Evolutionary conservation across 2,888 invertebrate species (phyloP).

Genomic region (Tetranychus truncatus): DNA sequence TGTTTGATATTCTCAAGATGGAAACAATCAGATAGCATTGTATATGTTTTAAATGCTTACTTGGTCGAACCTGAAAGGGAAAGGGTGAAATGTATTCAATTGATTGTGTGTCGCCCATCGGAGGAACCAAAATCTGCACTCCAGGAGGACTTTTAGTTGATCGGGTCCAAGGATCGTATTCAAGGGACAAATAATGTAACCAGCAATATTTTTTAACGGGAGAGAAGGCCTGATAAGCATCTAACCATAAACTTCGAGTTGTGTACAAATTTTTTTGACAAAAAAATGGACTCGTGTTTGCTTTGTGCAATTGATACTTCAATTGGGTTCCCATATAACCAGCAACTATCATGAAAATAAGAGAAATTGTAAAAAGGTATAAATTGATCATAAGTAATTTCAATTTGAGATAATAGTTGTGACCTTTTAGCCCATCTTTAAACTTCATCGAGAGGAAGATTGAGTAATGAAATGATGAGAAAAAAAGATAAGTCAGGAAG

Average conservation of each 20-base stretch:
- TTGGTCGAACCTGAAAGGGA: conserved; percentile 2
- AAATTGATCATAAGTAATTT: too few species aligned
- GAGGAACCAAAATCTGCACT: neutral
- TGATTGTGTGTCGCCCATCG: conserved; percentile 1
- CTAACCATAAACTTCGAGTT: conserved; percentile 4
- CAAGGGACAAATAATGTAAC: neutral
- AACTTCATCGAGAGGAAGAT: neutral
- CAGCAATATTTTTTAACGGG: conserved; percentile 6
- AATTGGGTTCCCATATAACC: conserved; percentile 14
- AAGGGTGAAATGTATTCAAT: conserved; percentile 12
- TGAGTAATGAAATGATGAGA: neutral
- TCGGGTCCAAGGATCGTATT: conserved; percentile 3
- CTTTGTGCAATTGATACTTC: neutral
- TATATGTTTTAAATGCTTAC: neutral
- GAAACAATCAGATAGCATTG: neutral
- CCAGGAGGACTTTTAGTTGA: conserved; percentile 6
- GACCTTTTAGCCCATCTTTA: too few species aligned
- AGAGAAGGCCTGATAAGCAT: neutral
- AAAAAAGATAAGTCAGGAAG: neutral
- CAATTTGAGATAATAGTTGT: too few species aligned
- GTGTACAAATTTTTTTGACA: neutral
- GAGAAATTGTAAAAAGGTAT: neutral
- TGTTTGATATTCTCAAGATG: neutral
- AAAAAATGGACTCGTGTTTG: conserved; percentile 2
- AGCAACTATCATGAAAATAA: neutral